Percentiles rank a stretch among this genome's conserved stretches.
These are phyloP conservation scores for Elysia crispata DNA, from an alignment of 2,888 invertebrate genomes.

Conservation along the genomic window DNA sequence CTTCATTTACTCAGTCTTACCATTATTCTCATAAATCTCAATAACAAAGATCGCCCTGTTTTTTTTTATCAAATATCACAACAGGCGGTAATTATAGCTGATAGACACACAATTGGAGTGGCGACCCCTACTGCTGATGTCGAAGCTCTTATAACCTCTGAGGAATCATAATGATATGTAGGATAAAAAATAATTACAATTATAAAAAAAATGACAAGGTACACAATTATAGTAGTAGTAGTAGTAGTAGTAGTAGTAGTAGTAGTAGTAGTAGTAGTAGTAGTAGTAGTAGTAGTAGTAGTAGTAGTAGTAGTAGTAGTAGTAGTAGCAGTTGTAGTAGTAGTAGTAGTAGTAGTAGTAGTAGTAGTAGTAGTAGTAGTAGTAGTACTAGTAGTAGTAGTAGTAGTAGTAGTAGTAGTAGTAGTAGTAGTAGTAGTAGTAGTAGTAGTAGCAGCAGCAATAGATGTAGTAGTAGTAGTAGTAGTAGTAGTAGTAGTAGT, in stretches of 20 bases:
- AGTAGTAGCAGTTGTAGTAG: not conserved
- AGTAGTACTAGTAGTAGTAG: not conserved
- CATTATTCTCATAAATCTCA: slow-evolving; percentile 38
- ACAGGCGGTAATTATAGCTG: too few relatives aligned
- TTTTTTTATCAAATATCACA: slow-evolving; percentile 27
- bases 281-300: not conserved
- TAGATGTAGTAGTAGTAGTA: too few relatives aligned
- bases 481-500: too few relatives aligned
- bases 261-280: too few relatives aligned
- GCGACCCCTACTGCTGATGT: too few relatives aligned
- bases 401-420: not conserved
- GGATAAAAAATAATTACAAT: too few relatives aligned
- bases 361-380: not conserved
- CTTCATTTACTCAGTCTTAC: slow-evolving; percentile 15
- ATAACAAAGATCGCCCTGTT: slow-evolving; percentile 38
- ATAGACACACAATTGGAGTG: too few relatives aligned
- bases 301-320: not conserved
- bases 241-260: not conserved
- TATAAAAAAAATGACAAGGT: too few relatives aligned
- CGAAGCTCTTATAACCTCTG: too few relatives aligned
- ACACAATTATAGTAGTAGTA: not conserved
- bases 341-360: not conserved
- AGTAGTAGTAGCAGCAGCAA: too few relatives aligned
- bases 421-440: too few relatives aligned
- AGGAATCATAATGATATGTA: too few relatives aligned